Evolutionary conservation across 2,888 invertebrate species (phyloP).

Genomic region (Meghimatium bilineatum): DNA sequence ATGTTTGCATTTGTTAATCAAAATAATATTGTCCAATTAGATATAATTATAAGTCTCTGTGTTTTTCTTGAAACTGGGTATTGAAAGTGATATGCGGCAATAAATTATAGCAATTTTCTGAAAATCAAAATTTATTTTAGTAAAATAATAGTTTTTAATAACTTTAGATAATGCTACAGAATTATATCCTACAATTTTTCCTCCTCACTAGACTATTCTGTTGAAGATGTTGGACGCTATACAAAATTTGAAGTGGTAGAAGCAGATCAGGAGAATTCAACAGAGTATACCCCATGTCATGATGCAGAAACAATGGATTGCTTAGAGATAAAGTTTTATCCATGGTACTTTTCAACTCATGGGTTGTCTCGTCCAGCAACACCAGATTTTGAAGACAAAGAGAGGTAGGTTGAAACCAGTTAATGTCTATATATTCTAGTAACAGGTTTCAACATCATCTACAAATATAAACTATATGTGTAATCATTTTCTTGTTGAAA

Average conservation of each 20-base stretch:
- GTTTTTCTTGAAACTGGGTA: too few species aligned
- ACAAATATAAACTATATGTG: too few species aligned
- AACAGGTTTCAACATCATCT: too few species aligned
- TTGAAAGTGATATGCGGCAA: too few species aligned
- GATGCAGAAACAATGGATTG: conserved; percentile 60
- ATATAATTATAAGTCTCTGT: too few species aligned
- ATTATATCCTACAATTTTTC: conserved; percentile 8
- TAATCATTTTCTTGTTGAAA: too few species aligned
- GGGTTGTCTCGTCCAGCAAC: conserved; percentile 74
- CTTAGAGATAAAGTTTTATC: conserved; percentile 73
- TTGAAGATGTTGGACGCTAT: conserved; percentile 31
- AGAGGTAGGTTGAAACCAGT: conserved; percentile 58
- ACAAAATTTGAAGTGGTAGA: conserved; percentile 28
- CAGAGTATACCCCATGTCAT: conserved; percentile 44
- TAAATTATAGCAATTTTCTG: too few species aligned
- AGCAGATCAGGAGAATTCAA: not conserved
- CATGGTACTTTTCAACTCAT: conserved; percentile 73
- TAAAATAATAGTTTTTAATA: too few species aligned
- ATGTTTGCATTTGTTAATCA: too few species aligned
- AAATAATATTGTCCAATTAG: too few species aligned
- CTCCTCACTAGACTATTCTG: not conserved
- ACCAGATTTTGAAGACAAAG: conserved; percentile 64
- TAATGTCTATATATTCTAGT: not conserved
- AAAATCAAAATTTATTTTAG: too few species aligned
- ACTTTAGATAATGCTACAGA: too few species aligned